phyloP scores from a whole-genome alignment of 30 jellyfish, hydroid and myxozoan genomes.

The Cassiopea xamachana region DNA sequence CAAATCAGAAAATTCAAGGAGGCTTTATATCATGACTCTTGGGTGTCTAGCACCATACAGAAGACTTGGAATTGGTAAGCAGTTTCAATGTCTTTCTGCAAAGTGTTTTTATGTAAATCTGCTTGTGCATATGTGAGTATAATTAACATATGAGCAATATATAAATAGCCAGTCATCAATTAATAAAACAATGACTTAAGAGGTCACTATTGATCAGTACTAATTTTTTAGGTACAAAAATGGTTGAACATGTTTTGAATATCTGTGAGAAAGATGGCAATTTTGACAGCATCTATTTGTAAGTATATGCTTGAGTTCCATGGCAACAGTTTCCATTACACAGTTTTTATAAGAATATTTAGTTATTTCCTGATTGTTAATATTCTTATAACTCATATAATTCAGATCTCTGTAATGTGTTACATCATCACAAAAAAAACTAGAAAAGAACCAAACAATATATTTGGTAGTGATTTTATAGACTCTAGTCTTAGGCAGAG shows the following conservation, averaged over 20 bases:
- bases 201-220: background rate
- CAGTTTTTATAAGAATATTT: background rate
- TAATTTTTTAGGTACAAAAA: constrained; percentile 75
- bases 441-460: no score
- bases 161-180: no score
- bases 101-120: background rate
- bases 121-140: background rate
- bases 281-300: constrained; percentile 96
- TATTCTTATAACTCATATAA: no score
- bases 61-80: constrained; percentile 89
- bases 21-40: constrained; percentile 96
- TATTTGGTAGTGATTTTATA: no score
- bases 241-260: constrained; percentile 96
- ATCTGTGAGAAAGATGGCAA: constrained; percentile 94
- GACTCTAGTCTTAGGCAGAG: no score
- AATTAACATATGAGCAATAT: no score
- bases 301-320: constrained; percentile 30
- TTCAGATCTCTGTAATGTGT: no score
- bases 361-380: background rate
- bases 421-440: no score
- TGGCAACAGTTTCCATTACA: background rate
- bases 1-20: constrained; percentile 89
- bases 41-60: constrained; percentile 97
- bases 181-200: background rate
- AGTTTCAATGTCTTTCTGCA: background rate